Evolutionary conservation across 2,797 vertebrate genomes (phyloP).

Genomic region (Rhinogobio ventralis): DNA sequence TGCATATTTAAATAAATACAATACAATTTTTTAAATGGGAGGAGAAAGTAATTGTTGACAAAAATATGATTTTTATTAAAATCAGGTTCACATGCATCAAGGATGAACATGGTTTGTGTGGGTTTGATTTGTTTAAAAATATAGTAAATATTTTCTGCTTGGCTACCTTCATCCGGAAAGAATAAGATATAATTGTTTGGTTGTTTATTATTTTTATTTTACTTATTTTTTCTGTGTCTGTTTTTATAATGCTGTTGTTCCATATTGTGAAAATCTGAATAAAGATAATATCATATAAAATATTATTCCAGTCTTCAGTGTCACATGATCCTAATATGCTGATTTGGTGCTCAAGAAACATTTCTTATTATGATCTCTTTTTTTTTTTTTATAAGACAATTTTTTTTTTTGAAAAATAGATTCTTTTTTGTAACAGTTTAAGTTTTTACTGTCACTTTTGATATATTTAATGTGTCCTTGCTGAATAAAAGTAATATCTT

Average conservation of each 20-base stretch:
- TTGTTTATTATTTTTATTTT: neutral
- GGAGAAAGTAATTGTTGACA: neutral
- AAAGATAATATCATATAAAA: neutral
- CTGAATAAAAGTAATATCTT: neutral
- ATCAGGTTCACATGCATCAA: neutral
- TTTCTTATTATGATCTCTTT: neutral
- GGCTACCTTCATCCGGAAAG: neutral
- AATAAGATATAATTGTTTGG: neutral
- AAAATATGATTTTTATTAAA: no score
- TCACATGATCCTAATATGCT: neutral
- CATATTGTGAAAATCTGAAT: neutral
- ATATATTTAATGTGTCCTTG: no score
- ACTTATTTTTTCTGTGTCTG: neutral
- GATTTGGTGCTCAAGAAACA: neutral
- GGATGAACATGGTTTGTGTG: neutral
- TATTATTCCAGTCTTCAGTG: neutral
- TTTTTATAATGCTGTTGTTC: neutral
- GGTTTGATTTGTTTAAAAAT: neutral
- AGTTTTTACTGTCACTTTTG: neutral
- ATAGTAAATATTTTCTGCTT: no score
- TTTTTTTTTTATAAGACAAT: neutral
- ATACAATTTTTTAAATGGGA: neutral
- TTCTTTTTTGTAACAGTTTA: neutral
- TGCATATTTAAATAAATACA: neutral
- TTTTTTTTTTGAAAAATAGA: neutral